Evolutionary conservation across 2,888 invertebrate genomes (phyloP), one percentile per base, ranked within the genome.

Genomic region (Tachystola acroxantha): DNA sequence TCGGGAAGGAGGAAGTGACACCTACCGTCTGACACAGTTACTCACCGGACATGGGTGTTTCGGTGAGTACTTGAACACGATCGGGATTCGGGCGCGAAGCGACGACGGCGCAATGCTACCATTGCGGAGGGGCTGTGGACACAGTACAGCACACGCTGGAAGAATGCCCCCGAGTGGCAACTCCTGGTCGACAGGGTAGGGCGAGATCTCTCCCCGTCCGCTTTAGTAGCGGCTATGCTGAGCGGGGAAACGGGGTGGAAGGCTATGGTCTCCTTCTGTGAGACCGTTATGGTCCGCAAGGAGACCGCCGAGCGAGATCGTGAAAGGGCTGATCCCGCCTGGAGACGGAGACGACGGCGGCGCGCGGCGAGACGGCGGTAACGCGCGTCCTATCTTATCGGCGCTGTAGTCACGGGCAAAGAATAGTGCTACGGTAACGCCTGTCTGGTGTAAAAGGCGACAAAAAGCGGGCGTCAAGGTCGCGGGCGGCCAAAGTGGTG

Each of bases 41-140:
- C 31, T 39, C 3, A 30, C 36, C 9, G 39, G 42, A n/a, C 42
- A 42, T 22, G 34, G 39, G 1, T 39, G 39, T 12, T 42, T 39
- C 25, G 37, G 36, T 11, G 11, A 14, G 20, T 39, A 42, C 26
- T 35, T 37, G 30, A 10, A 31, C 9, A n/a, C 25, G 11, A 34
- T 42, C 0, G n/a, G n/a, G n/a, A n/a, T n/a, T n/a, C n/a, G 43
- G 30, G 2, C 7, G 34, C 1, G 40, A 40, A n/a, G n/a, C n/a
- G 19, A 7, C 16, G 10, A 25, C 34, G 2, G 4, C 43, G 10
- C 13, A 14, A 10, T 25, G 39, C 10, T 16, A 32, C 16, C 32
- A 39, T 10, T 39, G 35, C 19, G 22, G 16, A 1, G 9, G 13
- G 1, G 20, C 13, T 32, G 1, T 7, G 12, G 28, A 28, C 13